Percentiles rank a stretch among this genome's conserved stretches.
Conservation (phyloP, 2,797 vertebrate species). For the Sebastes steindachneri region DNA sequence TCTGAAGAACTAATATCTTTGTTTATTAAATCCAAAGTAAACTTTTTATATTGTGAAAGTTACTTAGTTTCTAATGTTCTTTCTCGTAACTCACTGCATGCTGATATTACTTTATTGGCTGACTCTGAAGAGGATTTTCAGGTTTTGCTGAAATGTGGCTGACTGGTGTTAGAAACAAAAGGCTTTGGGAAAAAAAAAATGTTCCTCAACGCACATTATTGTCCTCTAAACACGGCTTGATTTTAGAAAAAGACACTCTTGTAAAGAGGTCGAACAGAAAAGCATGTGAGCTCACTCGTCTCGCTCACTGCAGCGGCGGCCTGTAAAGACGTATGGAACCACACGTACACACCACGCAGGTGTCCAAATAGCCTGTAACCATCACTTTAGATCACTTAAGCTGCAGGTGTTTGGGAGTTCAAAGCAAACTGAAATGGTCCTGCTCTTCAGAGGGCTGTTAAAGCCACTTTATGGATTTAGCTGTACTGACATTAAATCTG, state of each 20-base stretch:
- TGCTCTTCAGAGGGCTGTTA: conserved; percentile 2
- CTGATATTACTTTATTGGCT: background rate
- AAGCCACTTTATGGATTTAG: conserved; percentile 18
- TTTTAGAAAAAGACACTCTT: background rate
- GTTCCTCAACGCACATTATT: background rate
- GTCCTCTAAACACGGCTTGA: background rate
- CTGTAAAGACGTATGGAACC: background rate
- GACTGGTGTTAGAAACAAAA: background rate
- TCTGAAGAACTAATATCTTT: background rate
- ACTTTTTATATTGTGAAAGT: background rate
- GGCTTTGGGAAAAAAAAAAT: too few relatives aligned
- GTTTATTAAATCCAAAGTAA: background rate
- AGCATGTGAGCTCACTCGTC: background rate
- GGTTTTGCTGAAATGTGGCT: background rate
- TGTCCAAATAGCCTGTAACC: conserved; percentile 23
- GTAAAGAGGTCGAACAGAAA: background rate
- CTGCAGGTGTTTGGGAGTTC: conserved; percentile 46
- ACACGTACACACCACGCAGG: background rate
- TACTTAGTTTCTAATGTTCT: background rate
- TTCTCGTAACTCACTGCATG: background rate
- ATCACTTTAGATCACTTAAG: conserved; percentile 14
- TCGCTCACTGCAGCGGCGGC: background rate
- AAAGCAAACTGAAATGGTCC: conserved; percentile 22
- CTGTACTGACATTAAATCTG: background rate
- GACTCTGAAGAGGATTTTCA: background rate